phyloP scores from a whole-genome alignment of 2,797 vertebrate species.

The Sylvilagus floridanus region DNA sequence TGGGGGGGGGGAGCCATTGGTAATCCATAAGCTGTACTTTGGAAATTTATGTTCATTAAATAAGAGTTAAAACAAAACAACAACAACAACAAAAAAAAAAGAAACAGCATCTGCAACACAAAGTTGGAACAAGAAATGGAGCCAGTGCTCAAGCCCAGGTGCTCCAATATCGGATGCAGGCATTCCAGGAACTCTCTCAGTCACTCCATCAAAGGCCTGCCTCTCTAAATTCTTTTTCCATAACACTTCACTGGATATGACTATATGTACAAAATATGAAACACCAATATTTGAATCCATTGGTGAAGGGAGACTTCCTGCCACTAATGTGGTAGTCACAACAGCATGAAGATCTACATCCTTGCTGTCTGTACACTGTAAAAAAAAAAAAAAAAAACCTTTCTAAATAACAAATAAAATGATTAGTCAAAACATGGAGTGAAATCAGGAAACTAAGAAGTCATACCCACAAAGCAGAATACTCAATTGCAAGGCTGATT shows the following conservation, averaged over 20 bases:
- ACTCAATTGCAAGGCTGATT: not conserved
- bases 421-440: not conserved
- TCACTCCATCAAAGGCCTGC: too few relatives aligned
- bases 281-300: not conserved
- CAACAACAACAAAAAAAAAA: too few relatives aligned
- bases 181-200: too few relatives aligned
- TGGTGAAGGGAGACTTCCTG: not conserved
- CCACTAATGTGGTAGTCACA: not conserved
- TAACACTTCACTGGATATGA: not conserved
- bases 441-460: not conserved
- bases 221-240: not conserved
- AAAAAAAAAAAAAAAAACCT: conserved; percentile 19
- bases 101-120: too few relatives aligned
- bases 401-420: not conserved
- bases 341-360: rapidly evolving
- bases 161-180: too few relatives aligned
- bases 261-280: not conserved
- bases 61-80: too few relatives aligned
- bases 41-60: too few relatives aligned
- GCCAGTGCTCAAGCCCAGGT: too few relatives aligned
- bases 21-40: too few relatives aligned
- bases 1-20: too few relatives aligned
- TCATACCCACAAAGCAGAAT: not conserved
- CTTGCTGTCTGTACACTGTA: not conserved
- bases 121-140: too few relatives aligned